Evolutionary conservation across 2,888 invertebrate genomes (phyloP).

Genomic region (Stegophylla sp.): DNA sequence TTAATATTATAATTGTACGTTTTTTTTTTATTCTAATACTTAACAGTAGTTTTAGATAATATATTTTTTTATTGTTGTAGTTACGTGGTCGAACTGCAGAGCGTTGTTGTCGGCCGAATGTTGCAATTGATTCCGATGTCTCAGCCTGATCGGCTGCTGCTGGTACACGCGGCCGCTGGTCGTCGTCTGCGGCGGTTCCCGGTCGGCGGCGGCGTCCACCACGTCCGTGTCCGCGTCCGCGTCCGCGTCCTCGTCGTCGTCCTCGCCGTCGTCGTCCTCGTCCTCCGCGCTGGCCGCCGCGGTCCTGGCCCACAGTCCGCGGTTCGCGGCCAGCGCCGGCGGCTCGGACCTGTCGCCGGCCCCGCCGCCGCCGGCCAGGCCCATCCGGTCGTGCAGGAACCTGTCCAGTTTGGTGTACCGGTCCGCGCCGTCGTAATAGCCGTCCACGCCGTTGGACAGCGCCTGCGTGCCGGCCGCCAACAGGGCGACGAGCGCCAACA

Average conservation of each 20-base stretch:
- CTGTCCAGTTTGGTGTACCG: conserved; percentile 40
- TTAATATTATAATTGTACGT: no score
- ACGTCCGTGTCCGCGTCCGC: conserved; percentile 26
- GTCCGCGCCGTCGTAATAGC: conserved; percentile 1
- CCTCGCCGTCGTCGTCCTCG: conserved; percentile 22
- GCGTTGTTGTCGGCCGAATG: conserved; percentile 15
- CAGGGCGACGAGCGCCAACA: conserved; percentile 33
- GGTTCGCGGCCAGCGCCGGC: conserved; percentile 7
- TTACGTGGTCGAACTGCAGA: conserved; percentile 11
- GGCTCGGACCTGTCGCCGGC: conserved; percentile 23
- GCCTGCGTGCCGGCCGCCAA: conserved; percentile 37
- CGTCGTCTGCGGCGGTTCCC: conserved; percentile 20
- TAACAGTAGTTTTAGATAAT: no score
- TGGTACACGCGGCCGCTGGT: not conserved
- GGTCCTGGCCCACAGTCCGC: conserved; percentile 16
- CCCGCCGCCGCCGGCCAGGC: conserved; percentile 29
- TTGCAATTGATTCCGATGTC: conserved; percentile 32
- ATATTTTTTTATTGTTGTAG: not conserved
- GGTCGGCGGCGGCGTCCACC: conserved; percentile 21
- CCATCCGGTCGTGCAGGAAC: conserved; percentile 52
- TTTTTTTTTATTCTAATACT: no score
- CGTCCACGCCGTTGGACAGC: conserved; percentile 39
- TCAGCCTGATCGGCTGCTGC: conserved; percentile 2
- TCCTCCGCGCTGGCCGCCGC: conserved; percentile 10
- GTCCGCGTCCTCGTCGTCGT: not conserved